Conservation (phyloP, 2,888 invertebrate species). For the Bellardia pandia region DNA sequence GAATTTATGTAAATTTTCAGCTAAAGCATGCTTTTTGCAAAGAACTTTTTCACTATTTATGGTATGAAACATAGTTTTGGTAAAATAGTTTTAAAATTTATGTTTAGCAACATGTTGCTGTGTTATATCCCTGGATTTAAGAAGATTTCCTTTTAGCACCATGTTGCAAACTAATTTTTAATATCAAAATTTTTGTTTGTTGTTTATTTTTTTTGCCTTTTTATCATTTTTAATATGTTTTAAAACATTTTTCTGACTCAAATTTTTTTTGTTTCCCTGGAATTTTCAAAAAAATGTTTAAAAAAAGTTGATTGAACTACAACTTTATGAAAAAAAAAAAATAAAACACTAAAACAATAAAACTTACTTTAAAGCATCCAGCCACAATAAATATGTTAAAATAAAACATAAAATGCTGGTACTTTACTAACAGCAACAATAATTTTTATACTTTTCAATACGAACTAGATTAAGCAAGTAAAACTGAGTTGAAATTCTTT, state of each 20-base stretch:
- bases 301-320: slow-evolving; percentile 52
- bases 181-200: background rate
- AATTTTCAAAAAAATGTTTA: background rate
- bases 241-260: background rate
- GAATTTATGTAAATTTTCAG: background rate
- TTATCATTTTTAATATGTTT: background rate
- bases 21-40: too few species aligned
- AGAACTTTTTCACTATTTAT: too few species aligned
- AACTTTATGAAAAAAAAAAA: background rate
- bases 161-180: background rate
- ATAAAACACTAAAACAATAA: slow-evolving; percentile 36
- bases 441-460: slow-evolving; percentile 33
- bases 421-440: slow-evolving; percentile 14
- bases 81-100: background rate
- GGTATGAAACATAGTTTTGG: too few species aligned
- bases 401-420: slow-evolving; percentile 22
- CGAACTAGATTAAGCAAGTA: slow-evolving; percentile 38
- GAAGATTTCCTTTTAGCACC: background rate
- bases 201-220: background rate
- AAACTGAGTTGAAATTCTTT: slow-evolving; percentile 53
- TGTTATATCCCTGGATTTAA: background rate
- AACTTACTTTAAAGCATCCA: slow-evolving; percentile 24
- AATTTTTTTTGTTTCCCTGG: background rate
- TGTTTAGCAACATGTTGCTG: background rate
- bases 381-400: slow-evolving; percentile 26